These are phyloP conservation scores for Girardia tigrina DNA, from an alignment of 2,888 invertebrate genomes.

Conservation along the genomic window DNA sequence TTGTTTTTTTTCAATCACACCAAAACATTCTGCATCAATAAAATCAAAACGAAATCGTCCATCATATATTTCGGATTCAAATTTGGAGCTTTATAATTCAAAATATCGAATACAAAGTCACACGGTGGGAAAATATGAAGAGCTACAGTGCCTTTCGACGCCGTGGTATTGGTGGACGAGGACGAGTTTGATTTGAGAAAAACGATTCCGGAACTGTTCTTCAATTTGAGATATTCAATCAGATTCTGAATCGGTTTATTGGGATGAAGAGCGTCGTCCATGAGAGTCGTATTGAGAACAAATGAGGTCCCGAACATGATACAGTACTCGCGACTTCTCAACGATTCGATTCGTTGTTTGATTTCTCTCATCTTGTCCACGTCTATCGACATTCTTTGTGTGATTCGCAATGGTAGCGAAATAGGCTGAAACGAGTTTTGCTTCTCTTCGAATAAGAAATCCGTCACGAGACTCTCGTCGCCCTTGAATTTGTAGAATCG, in stretches of 20 bases:
- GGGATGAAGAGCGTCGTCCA: slow-evolving; percentile 23
- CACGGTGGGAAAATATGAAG: slow-evolving; percentile 30
- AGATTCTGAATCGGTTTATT: slow-evolving; percentile 69
- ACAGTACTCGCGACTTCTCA: not conserved
- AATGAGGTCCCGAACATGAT: not conserved
- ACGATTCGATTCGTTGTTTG: not conserved
- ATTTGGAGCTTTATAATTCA: slow-evolving; percentile 10
- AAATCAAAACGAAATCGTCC: slow-evolving; percentile 1
- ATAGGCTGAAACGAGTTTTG: not conserved
- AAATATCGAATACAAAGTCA: slow-evolving; percentile 1
- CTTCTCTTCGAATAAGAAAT: not conserved
- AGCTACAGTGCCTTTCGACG: not conserved
- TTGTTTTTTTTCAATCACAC: too few relatives aligned
- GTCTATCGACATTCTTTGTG: not conserved
- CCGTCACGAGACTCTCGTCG: slow-evolving; percentile 69
- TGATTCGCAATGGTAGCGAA: not conserved
- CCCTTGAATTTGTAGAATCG: slow-evolving; percentile 86
- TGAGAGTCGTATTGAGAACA: not conserved
- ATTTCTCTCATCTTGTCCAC: not conserved
- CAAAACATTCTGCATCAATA: slow-evolving; percentile 10
- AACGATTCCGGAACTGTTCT: slow-evolving; percentile 94
- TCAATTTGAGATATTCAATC: slow-evolving; percentile 87
- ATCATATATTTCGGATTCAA: not conserved
- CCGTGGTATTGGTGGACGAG: not conserved
- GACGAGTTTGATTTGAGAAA: slow-evolving; percentile 55